Percentiles rank a stretch among this genome's conserved stretches.
These are phyloP conservation scores for Tetragonula clypearis DNA, from an alignment of 1,140 invertebrate species.

Conservation along the genomic window DNA sequence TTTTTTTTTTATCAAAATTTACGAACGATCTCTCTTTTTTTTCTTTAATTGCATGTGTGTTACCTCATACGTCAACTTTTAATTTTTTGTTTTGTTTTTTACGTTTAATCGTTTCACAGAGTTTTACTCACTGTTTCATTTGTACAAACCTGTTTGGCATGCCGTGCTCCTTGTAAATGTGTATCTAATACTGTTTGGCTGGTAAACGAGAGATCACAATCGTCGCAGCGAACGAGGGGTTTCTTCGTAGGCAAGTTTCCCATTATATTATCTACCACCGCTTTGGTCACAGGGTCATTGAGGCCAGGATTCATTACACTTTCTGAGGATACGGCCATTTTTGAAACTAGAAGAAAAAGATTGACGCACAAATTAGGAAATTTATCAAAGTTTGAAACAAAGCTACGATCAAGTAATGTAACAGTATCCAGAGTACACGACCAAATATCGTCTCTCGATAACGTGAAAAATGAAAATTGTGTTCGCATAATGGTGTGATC, in stretches of 20 bases:
- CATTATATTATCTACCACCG: conserved; percentile 82
- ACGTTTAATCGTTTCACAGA: not conserved
- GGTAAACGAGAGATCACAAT: conserved; percentile 81
- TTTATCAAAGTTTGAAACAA: not conserved
- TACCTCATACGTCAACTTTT: conserved; percentile 1
- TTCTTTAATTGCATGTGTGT: not conserved
- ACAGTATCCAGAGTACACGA: no score
- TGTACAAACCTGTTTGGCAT: conserved; percentile 81
- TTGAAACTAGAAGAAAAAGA: conserved; percentile 38
- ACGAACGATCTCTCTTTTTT: not conserved
- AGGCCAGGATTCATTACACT: conserved; percentile 60
- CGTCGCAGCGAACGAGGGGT: conserved; percentile 78
- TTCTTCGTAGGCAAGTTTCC: conserved; percentile 81
- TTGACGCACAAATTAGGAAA: not conserved
- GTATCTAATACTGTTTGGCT: conserved; percentile 81
- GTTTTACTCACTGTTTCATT: not conserved
- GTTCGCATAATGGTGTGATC: not conserved
- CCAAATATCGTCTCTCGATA: not conserved
- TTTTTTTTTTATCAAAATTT: not conserved
- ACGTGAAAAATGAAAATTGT: not conserved
- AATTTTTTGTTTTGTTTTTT: not conserved
- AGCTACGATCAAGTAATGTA: not conserved
- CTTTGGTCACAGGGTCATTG: conserved; percentile 81
- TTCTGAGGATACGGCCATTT: conserved; percentile 64
- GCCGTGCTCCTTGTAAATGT: conserved; percentile 81